Evolutionary conservation across 2,113 vertebrate genomes (phyloP).

Genomic region (Salvator merianae): DNA sequence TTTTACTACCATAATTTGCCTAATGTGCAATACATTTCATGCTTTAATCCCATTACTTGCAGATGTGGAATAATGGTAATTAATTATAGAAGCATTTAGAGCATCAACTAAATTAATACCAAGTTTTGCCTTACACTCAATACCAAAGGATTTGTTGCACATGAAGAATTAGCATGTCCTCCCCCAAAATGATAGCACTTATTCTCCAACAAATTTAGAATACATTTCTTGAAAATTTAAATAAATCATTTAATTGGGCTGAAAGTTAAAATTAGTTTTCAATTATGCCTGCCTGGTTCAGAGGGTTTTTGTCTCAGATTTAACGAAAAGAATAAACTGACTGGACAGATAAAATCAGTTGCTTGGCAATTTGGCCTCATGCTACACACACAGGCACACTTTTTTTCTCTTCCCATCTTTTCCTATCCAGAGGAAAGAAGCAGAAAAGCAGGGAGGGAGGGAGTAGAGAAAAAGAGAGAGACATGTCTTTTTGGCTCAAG

Average conservation of each 20-base stretch:
- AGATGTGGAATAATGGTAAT: conserved; percentile 32
- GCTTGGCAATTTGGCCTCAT: too few relatives aligned
- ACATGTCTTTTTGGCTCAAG: neutral
- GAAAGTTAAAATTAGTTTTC: conserved; percentile 14
- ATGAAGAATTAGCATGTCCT: conserved; percentile 9
- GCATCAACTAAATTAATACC: conserved; percentile 18
- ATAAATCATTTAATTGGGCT: conserved; percentile 23
- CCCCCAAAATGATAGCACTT: conserved; percentile 15
- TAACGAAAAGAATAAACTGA: neutral
- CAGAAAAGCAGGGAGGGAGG: neutral
- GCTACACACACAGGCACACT: neutral
- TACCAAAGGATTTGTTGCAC: conserved; percentile 4
- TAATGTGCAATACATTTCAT: conserved; percentile 19
- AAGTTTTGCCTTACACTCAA: conserved; percentile 3
- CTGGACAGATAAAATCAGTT: neutral
- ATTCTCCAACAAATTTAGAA: conserved; percentile 19
- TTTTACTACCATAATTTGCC: conserved; percentile 13
- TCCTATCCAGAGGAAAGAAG: neutral
- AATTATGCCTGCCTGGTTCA: neutral
- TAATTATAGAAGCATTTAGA: conserved; percentile 19
- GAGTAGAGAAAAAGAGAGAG: neutral
- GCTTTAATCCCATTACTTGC: conserved; percentile 29
- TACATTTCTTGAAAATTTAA: conserved; percentile 23
- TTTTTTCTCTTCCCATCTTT: neutral
- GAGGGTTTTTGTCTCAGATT: neutral